Conservation (phyloP, 2,797 vertebrate species). For the Acipenser oxyrinchus region DNA sequence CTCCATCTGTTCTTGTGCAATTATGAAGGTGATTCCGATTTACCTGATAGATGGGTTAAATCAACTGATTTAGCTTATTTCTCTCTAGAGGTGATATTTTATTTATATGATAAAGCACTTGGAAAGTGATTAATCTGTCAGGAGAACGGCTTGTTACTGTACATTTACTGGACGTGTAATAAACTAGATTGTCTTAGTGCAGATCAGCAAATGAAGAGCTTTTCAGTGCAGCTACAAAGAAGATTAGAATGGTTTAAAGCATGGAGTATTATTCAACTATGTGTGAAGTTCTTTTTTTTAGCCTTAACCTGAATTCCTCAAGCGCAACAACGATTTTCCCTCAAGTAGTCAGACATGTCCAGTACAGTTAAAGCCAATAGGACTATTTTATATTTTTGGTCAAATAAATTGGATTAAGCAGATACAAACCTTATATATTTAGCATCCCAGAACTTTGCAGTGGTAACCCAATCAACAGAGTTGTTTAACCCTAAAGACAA, state of each 20-base stretch:
- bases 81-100: conserved; percentile 59
- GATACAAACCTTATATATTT: no score
- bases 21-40: conserved; percentile 30
- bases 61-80: conserved; percentile 50
- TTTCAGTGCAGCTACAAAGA: conserved; percentile 20
- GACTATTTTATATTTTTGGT: no score
- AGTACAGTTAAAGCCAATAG: no score
- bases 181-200: conserved; percentile 76
- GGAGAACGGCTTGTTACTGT: conserved; percentile 67
- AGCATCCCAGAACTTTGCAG: no score
- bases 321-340: no score
- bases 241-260: conserved; percentile 27
- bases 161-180: conserved; percentile 80
- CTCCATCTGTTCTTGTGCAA: conserved; percentile 42
- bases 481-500: no score
- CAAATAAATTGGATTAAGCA: no score
- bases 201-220: conserved; percentile 73
- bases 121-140: conserved; percentile 66
- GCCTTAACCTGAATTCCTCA: no score
- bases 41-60: conserved; percentile 52
- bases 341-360: no score
- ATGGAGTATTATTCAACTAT: conserved; percentile 17
- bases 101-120: conserved; percentile 67
- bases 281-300: no score
- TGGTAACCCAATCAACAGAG: no score